Percentiles rank a stretch among this genome's conserved stretches.
phyloP scores from a whole-genome alignment of 35 echinoderm and acorn worm species.

The Chiridota heheva region DNA sequence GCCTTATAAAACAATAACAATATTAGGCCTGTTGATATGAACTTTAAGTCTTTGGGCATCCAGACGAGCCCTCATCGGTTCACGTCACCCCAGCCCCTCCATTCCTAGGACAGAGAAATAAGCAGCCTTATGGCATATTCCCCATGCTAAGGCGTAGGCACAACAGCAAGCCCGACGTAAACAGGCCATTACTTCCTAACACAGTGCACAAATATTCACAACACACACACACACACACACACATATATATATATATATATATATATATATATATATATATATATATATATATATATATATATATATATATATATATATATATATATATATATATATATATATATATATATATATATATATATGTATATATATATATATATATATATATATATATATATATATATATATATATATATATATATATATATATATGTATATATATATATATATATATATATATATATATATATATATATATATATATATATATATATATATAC shows the following conservation, averaged over 20 bases:
- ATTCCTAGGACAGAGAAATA: too few species aligned
- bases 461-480: background rate
- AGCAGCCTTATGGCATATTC: too few species aligned
- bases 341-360: background rate
- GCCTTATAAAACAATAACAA: too few species aligned
- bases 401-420: constrained; percentile 1
- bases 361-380: background rate
- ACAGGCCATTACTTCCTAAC: too few species aligned
- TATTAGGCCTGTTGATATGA: too few species aligned
- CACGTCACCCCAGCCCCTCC: too few species aligned
- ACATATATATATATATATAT: background rate
- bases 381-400: background rate
- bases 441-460: constrained; percentile 7
- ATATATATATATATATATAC: too few species aligned
- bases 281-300: background rate
- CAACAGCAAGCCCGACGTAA: too few species aligned
- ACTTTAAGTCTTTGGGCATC: too few species aligned
- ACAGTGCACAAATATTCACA: background rate
- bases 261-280: background rate
- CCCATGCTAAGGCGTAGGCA: too few species aligned
- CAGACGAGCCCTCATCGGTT: too few species aligned
- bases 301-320: background rate
- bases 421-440: constrained; percentile 2
- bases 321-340: background rate
- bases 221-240: too few species aligned